phyloP scores from a whole-genome alignment of 2,888 invertebrate species.

The Hipparchia semele region DNA sequence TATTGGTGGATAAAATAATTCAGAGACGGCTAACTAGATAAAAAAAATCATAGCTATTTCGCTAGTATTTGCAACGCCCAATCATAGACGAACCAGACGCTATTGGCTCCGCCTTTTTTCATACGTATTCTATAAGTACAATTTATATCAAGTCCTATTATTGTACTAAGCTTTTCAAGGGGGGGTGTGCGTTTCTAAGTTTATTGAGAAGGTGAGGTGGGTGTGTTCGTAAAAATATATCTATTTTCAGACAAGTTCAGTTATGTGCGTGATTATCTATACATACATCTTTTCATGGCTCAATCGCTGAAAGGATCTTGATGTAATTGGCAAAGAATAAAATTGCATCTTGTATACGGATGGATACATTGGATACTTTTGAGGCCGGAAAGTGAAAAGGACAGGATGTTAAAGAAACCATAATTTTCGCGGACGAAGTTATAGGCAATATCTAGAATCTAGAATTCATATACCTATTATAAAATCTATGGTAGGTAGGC shows the following conservation, averaged over 20 bases:
- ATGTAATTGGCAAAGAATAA: too few species aligned
- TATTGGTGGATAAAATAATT: constrained; percentile 36
- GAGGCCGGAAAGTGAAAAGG: too few species aligned
- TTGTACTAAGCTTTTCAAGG: constrained; percentile 3
- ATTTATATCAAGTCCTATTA: constrained; percentile 1
- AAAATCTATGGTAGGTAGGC: too few species aligned
- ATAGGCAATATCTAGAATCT: too few species aligned
- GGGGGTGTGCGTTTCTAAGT: neutral
- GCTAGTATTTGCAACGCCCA: constrained; percentile 37
- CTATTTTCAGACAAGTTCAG: neutral
- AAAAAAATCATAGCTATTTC: constrained; percentile 39
- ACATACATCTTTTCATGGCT: too few species aligned
- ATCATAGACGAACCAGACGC: constrained; percentile 36
- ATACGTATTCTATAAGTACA: neutral
- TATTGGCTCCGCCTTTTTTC: constrained; percentile 53
- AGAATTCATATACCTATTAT: too few species aligned
- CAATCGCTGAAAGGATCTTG: too few species aligned
- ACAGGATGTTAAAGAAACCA: too few species aligned
- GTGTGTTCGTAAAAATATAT: neutral
- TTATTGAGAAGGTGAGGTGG: neutral
- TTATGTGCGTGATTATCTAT: too few species aligned
- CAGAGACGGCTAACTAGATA: constrained; percentile 23
- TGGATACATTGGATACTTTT: too few species aligned
- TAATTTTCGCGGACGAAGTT: too few species aligned
- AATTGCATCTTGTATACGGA: too few species aligned